These are phyloP conservation scores for Serranus cabrilla DNA, from an alignment of 2,797 vertebrate species.

Conservation along the genomic window DNA sequence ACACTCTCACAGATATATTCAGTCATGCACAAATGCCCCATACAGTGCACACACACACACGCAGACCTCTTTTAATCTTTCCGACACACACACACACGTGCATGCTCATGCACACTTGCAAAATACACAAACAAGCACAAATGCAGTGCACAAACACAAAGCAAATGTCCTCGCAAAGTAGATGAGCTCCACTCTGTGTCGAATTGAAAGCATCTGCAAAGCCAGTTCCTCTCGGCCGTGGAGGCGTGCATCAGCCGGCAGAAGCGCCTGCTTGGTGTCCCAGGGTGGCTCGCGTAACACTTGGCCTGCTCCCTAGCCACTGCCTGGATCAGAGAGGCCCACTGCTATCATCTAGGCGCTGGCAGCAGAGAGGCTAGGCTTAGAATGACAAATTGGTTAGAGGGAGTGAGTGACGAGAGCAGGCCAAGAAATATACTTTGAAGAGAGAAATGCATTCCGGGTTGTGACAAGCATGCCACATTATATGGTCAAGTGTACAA, in stretches of 20 bases:
- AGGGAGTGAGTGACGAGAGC: slow-evolving; percentile 80
- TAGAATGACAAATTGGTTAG: slow-evolving; percentile 90
- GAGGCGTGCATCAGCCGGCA: slow-evolving; percentile 85
- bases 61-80: slow-evolving; percentile 63
- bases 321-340: slow-evolving; percentile 87
- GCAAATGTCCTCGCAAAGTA: slow-evolving; percentile 76
- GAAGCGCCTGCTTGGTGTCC: slow-evolving; percentile 81
- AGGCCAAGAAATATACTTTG: slow-evolving; percentile 87
- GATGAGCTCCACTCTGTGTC: slow-evolving; percentile 83
- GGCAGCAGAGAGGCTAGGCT: slow-evolving; percentile 82
- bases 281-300: slow-evolving; percentile 84
- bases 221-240: slow-evolving; percentile 82
- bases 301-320: slow-evolving; percentile 87
- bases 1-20: slow-evolving; percentile 37
- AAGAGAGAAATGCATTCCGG: slow-evolving; percentile 81
- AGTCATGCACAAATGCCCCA: slow-evolving; percentile 29
- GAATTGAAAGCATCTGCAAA: slow-evolving; percentile 84
- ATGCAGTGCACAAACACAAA: slow-evolving; percentile 67
- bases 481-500: slow-evolving; percentile 84
- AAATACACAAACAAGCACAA: slow-evolving; percentile 58
- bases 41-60: slow-evolving; percentile 11
- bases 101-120: slow-evolving; percentile 29
- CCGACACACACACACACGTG: slow-evolving; percentile 42
- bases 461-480: slow-evolving; percentile 79
- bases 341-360: slow-evolving; percentile 85